These are phyloP conservation scores for Coendou prehensilis DNA, from an alignment of 2,797 vertebrate species.

Conservation along the genomic window DNA sequence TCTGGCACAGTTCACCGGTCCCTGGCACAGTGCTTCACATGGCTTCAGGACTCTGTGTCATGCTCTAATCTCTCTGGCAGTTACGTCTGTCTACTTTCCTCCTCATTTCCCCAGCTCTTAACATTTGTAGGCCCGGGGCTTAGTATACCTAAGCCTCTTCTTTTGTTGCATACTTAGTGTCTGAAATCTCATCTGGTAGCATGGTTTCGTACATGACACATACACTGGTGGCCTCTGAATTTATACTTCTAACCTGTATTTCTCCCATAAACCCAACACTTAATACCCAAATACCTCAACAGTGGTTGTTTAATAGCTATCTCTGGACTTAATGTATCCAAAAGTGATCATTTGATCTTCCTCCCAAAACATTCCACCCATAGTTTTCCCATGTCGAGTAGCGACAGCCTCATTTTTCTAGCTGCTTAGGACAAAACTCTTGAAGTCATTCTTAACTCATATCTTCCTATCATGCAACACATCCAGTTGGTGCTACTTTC, in stretches of 20 bases:
- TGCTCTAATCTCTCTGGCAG: not conserved
- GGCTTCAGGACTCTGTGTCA: not conserved
- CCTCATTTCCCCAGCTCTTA: not conserved
- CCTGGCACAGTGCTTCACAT: not conserved
- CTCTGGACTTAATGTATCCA: not conserved
- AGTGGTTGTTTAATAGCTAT: not conserved
- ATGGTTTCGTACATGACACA: too few species aligned
- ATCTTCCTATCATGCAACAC: not conserved
- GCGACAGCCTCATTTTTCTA: not conserved
- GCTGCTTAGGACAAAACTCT: not conserved
- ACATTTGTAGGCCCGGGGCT: not conserved
- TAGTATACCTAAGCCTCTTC: not conserved
- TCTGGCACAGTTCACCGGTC: not conserved
- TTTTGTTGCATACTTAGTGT: not conserved
- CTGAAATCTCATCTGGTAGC: not conserved
- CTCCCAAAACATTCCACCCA: not conserved
- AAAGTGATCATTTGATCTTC: not conserved
- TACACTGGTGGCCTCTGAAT: not conserved
- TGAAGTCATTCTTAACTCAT: not conserved
- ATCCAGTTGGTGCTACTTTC: not conserved
- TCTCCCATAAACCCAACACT: not conserved
- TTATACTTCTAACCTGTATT: not conserved
- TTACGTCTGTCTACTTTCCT: not conserved
- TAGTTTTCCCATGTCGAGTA: not conserved
- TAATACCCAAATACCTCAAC: not conserved